A percentile compares a stretch with the other conserved stretches of the same genome.
Evolutionary conservation across 2,797 vertebrate genomes (phyloP).

Genomic region (Fringilla coelebs): DNA sequence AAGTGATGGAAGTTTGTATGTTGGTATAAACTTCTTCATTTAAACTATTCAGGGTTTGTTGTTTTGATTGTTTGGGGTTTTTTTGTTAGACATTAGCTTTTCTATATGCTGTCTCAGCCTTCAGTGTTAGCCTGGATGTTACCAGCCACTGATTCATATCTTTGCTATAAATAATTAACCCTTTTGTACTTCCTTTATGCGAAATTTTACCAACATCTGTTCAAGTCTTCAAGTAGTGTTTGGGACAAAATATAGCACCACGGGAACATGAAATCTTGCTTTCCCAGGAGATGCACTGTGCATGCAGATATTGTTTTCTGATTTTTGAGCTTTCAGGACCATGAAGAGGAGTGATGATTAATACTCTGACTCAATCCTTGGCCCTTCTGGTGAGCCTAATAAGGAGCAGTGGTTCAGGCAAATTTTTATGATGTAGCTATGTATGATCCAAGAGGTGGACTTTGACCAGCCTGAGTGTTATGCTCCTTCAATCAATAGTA

Average conservation of each 20-base stretch:
- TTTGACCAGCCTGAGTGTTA: background rate
- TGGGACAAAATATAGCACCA: background rate
- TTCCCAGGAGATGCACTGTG: background rate
- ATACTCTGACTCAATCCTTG: background rate
- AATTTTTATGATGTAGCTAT: background rate
- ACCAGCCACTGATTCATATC: background rate
- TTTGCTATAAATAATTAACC: background rate
- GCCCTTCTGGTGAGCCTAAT: background rate
- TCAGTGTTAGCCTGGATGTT: background rate
- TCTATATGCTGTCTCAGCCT: background rate
- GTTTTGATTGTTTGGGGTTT: rapidly evolving
- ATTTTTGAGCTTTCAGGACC: background rate
- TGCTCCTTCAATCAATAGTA: background rate
- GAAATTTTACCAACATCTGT: background rate
- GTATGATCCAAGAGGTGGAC: background rate
- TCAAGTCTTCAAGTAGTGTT: background rate
- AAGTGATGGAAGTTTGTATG: background rate
- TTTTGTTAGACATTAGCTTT: background rate
- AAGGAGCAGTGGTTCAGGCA: background rate
- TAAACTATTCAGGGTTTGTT: background rate
- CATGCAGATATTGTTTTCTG: background rate
- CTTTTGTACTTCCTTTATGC: background rate
- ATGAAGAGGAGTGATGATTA: background rate
- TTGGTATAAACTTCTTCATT: background rate
- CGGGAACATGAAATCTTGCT: background rate